A percentile compares a stretch with the other conserved stretches of the same genome.
phyloP scores from a whole-genome alignment of 2,888 invertebrate species.

The Leucania comma region DNA sequence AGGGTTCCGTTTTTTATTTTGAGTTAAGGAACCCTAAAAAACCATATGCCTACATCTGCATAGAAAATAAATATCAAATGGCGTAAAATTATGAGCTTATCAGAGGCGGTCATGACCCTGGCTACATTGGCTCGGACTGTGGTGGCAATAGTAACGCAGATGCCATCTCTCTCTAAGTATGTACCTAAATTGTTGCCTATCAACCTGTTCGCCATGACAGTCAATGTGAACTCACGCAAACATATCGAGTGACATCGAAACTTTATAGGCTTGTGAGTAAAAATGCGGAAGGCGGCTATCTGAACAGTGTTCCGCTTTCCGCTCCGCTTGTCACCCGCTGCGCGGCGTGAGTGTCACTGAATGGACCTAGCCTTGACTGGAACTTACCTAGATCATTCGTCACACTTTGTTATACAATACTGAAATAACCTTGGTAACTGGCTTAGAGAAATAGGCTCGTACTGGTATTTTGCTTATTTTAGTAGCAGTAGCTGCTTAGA shows the following conservation, averaged over 20 bases:
- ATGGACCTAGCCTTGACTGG: constrained; percentile 72
- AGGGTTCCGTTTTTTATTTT: no score
- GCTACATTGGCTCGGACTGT: no score
- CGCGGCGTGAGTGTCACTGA: constrained; percentile 61
- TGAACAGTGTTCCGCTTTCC: constrained; percentile 75
- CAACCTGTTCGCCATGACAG: constrained; percentile 2
- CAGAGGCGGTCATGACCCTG: no score
- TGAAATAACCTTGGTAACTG: constrained; percentile 54
- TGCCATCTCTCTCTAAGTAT: neutral
- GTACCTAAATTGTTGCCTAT: constrained; percentile 8
- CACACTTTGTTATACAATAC: constrained; percentile 63
- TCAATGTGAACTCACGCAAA: constrained; percentile 70
- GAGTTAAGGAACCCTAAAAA: no score
- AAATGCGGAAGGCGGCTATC: constrained; percentile 74
- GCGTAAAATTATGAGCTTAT: no score
- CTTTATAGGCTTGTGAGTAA: constrained; percentile 77
- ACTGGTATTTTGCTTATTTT: constrained; percentile 24
- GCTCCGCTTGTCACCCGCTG: constrained; percentile 74
- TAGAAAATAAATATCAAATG: no score
- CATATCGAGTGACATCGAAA: constrained; percentile 82
- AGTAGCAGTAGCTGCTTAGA: neutral
- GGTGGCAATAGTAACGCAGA: no score
- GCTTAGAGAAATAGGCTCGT: constrained; percentile 6
- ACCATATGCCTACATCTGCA: no score
- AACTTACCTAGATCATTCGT: constrained; percentile 65